Conservation (phyloP, 64 coral and sea anemone species). For the Anthopleura sola region DNA sequence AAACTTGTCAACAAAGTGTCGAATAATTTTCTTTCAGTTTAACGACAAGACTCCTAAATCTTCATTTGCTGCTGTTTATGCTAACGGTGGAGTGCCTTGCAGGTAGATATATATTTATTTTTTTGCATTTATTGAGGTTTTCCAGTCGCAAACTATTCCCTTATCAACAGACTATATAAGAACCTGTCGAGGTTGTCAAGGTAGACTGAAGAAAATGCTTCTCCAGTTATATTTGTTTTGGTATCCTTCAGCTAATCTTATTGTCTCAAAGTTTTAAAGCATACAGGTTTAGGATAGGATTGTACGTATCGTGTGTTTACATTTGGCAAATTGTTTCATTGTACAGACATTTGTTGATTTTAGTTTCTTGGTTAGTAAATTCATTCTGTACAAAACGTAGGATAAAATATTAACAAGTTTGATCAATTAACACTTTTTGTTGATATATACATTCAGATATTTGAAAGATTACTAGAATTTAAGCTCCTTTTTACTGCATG, state of each 20-base stretch:
- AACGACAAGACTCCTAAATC: constrained; percentile 83
- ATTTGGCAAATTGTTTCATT: too few relatives aligned
- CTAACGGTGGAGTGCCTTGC: constrained; percentile 90
- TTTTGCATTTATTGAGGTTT: not conserved
- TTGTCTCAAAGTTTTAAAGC: too few relatives aligned
- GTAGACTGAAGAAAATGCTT: not conserved
- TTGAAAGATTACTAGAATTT: not conserved
- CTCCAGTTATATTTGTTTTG: too few relatives aligned
- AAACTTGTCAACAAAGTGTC: not conserved
- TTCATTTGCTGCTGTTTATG: constrained; percentile 92
- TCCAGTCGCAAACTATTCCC: not conserved
- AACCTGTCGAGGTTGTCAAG: not conserved
- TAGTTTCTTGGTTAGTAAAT: not conserved
- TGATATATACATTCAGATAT: not conserved
- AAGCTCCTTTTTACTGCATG: too few relatives aligned
- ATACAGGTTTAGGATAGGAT: too few relatives aligned
- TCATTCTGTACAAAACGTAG: not conserved
- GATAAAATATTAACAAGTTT: not conserved
- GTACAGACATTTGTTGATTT: too few relatives aligned
- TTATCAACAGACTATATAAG: not conserved
- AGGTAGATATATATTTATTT: constrained; percentile 24
- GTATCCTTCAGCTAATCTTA: too few relatives aligned
- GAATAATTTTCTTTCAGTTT: constrained; percentile 57
- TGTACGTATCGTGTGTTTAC: too few relatives aligned
- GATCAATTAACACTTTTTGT: not conserved